Base-by-base conservation (phyloP, 2,113 vertebrate genomes). In the Myiagra hebetior region DNA sequence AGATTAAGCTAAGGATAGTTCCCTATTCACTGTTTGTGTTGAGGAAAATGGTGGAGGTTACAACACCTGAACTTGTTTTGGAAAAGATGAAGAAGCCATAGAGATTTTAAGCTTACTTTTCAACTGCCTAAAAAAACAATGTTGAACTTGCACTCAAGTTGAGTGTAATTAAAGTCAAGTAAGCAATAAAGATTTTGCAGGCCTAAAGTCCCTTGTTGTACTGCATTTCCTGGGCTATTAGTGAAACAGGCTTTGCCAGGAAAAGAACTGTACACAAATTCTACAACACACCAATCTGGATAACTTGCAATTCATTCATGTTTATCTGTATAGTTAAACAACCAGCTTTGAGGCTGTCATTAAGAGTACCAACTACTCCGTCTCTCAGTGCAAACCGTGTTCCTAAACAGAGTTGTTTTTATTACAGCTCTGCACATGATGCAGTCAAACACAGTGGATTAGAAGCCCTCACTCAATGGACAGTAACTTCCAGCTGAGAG, bases 241-340 rank as follows among this genome's bases (percentile, higher is more conserved):
- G n/a, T 30, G 17, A 79, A 44, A 57, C 21, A 44, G 0, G 2
- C 50, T 78, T 70, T 77, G 89, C 86, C 86, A 92, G 69, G 74
- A 91, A 90, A 91, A 47, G 39, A 91, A 82, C 49, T 24, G 49
- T 68, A 95, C 30, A 44, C 84, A 84, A 92, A 82, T 89, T 82
- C 84, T 81, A 64, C 49, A 89, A 68, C 46, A 53, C 63, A 53
- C 46, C 41, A 21, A 57, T 60, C 53, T 82, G 74, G 69, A 3
- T 13, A 78, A 75, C n/a, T 90, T 89, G 56, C 60, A 67, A 67
- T 75, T 85, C 39, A 59, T 87, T 85, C 60, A 26, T 87, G 56
- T 92, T 95, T 90, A 92, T 84, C 44, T 52, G 49, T 1, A 78
- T n/a, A 56, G 74, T 52, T 93, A 91, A 93, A 80, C 87, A 94